Evolutionary conservation across 2,797 vertebrate genomes (phyloP), one percentile per base, ranked within the genome.

Genomic region (Lepilemur septentrionalis): DNA sequence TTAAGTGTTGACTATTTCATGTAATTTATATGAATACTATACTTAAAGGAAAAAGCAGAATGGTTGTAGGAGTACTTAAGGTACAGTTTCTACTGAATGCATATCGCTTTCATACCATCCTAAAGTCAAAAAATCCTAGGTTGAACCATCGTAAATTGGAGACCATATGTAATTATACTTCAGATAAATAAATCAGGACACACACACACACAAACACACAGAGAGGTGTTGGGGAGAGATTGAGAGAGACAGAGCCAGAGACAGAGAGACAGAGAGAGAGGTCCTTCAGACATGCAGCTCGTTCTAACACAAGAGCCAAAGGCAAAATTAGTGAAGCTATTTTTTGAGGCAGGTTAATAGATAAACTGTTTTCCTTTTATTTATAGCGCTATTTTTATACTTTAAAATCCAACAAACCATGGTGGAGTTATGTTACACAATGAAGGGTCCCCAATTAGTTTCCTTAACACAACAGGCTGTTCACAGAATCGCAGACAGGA

Each of bases 341-440:
- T 95, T 78, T 75, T 43, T 84, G 25, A n/a, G 43, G 38, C 61
- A 65, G 50, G 55, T 35, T 87, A 94, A 85, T 84, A 32, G 48
- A 70, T 46, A 28, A 81, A 78, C 11, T 80, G 30, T 9, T 91
- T 90, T 96, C 92, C 73, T 95, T 91, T 95, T 82, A 94, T 79
- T 95, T 91, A 83, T 61, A 95, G n/a, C 7, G 87, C 87, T 48
- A 12, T 69, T 65, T 65, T 91, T 93, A 38, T 89, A 94, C 95
- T 70, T 84, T 89, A 69, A 97, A 97, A 91, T 78, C 32, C 38
- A 89, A 72, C 22, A 80, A 86, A 76, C 38, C n/a, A 18, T 32
- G 17, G 13, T 61, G 32, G 57, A 59, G 18, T 81, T 97, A 82
- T 95, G 69, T 95, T 80, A 57, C 0, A 86, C 35, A 67, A 23